Conservation (phyloP, 2,888 invertebrate genomes). For the Rotaria socialis region DNA sequence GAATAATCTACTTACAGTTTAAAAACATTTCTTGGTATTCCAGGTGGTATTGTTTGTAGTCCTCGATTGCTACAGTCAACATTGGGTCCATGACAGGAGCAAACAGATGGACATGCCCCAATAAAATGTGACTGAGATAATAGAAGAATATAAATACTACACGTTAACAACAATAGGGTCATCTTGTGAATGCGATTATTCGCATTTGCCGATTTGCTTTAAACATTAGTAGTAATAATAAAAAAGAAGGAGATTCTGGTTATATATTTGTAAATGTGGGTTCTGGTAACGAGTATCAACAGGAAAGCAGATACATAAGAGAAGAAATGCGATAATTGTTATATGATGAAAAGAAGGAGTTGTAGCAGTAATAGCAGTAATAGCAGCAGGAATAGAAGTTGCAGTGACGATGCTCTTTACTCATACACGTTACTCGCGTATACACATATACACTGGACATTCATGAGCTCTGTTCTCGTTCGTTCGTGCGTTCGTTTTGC, state of each 20-base stretch:
- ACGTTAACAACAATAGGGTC: constrained; percentile 3
- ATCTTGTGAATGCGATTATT: background rate
- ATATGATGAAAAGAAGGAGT: constrained; percentile 22
- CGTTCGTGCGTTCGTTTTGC: background rate
- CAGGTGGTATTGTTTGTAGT: background rate
- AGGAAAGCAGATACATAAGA: background rate
- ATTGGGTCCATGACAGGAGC: constrained; percentile 4
- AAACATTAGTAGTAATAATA: background rate
- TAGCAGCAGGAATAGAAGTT: background rate
- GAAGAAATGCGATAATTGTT: constrained; percentile 16
- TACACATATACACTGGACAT: constrained; percentile 11
- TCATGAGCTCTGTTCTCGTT: constrained; percentile 9
- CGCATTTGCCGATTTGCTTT: background rate
- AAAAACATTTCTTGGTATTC: constrained; percentile 6
- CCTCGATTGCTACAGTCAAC: constrained; percentile 22
- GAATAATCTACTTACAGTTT: constrained; percentile 7
- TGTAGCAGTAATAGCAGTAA: constrained; percentile 6
- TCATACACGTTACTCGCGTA: background rate
- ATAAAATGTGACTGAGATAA: background rate
- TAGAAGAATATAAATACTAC: constrained; percentile 3
- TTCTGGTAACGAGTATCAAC: constrained; percentile 17
- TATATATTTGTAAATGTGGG: background rate
- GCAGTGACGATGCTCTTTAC: constrained; percentile 15
- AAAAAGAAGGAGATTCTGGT: background rate
- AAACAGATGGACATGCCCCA: background rate